These are phyloP conservation scores for Apamea anceps DNA, from an alignment of 2,888 invertebrate genomes.

Conservation along the genomic window DNA sequence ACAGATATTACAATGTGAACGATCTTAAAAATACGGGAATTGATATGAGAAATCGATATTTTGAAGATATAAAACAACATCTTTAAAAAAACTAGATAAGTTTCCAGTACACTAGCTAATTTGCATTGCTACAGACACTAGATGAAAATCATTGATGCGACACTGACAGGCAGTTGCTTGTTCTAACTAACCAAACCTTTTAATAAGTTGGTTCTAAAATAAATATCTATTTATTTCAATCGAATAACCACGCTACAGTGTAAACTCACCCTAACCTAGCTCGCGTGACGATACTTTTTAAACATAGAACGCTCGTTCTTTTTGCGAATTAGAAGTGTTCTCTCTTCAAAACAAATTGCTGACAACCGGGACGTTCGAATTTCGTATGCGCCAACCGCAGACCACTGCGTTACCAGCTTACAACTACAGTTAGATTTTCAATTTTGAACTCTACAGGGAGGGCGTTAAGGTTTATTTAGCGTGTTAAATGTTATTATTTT, in stretches of 20 bases:
- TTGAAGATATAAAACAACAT: too few species aligned
- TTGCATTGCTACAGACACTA: background rate
- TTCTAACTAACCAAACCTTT: background rate
- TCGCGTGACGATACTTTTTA: conserved; percentile 89
- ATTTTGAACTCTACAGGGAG: conserved; percentile 59
- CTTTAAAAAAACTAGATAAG: background rate
- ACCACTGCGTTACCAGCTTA: conserved; percentile 66
- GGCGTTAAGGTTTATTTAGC: conserved; percentile 60
- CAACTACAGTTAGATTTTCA: conserved; percentile 17
- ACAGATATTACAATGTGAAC: too few species aligned
- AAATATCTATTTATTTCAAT: conserved; percentile 1
- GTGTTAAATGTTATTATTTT: conserved; percentile 70
- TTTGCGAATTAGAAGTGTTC: conserved; percentile 90
- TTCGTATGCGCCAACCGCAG: conserved; percentile 83
- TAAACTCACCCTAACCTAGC: conserved; percentile 72
- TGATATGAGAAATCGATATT: background rate
- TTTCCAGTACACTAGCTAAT: background rate
- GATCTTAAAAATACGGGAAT: too few species aligned
- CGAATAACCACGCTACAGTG: conserved; percentile 9
- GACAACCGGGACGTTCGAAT: conserved; percentile 88
- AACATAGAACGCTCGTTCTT: conserved; percentile 88
- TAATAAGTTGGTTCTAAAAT: background rate
- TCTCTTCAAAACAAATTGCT: conserved; percentile 90
- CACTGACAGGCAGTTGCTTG: background rate
- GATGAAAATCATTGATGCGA: background rate